Evolutionary conservation across 2,113 vertebrate genomes (phyloP), one percentile per base, ranked within the genome.

Genomic region (Colinus virginianus): DNA sequence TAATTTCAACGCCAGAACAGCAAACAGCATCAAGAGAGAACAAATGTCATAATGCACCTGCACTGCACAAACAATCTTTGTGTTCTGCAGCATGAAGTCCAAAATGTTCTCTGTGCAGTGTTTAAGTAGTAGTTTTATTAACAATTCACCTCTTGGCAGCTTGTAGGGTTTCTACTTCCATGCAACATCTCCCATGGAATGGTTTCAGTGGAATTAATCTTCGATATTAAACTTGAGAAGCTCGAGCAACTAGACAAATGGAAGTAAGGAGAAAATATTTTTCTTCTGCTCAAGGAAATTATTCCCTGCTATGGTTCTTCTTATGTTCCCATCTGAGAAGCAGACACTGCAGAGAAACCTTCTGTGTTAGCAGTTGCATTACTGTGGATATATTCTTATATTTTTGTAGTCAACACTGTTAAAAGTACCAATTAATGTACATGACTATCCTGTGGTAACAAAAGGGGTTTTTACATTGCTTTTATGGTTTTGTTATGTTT

Each of bases 381-480:
- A 63, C 36, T 77, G 61, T 40, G 25, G 19, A 14, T 46, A 40
- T 46, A 26, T 48, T 30, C 34, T 30, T 38, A 28, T 38, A 20
- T 70, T 51, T n/a, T 64, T 79, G 55, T 5, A n/a, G 32, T 23
- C 56, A 17, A 4, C 51, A 61, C 46, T 78, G 38, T 53, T 80
- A 56, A 78, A 94, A 87, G 38, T 90, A 82, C 32, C 84, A 78
- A 46, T 91, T 94, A 83, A 92, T 67, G 53, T 67, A 49, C 68
- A 88, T 85, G 90, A 83, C 55, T 64, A 20, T 70, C 67, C 67
- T 40, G 38, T 42, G 67, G 55, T 61, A 40, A 71, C 76, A 81
- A 74, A 88, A 38, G 21, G 8, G 9, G 38, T 0, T 13, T 64
- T 88, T 79, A 89, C 51, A 34, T 51, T 53, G 38, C 26, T 77